Percentiles rank a stretch among this genome's conserved stretches.
phyloP scores from a whole-genome alignment of 1,140 invertebrate genomes.

The Brachionus rotundiformis region DNA sequence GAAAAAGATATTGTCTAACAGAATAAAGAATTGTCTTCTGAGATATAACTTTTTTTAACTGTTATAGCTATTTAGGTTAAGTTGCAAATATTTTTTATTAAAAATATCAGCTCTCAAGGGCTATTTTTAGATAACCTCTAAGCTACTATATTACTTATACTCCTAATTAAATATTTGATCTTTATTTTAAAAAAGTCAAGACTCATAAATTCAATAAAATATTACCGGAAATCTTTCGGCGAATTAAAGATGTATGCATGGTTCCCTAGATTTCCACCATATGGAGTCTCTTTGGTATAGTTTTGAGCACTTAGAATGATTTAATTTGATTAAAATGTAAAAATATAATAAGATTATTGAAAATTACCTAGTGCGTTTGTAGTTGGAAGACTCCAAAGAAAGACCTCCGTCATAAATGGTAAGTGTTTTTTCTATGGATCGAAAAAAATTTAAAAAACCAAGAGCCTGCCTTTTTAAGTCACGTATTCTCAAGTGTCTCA shows the following conservation, averaged over 20 bases:
- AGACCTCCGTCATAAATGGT: slow-evolving; percentile 64
- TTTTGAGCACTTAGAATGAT: slow-evolving; percentile 57
- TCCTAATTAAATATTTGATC: too few species aligned
- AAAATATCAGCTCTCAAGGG: too few species aligned
- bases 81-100: too few species aligned
- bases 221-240: slow-evolving; percentile 57
- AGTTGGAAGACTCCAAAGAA: slow-evolving; percentile 56
- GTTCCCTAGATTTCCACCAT: slow-evolving; percentile 56
- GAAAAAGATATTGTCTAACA: too few species aligned
- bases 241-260: slow-evolving; percentile 63
- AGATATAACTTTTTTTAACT: too few species aligned
- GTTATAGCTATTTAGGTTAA: too few species aligned
- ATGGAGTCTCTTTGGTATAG: slow-evolving; percentile 56
- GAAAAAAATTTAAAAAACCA: slow-evolving; percentile 63
- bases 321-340: not conserved
- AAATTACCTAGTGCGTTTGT: slow-evolving; percentile 51
- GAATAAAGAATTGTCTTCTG: too few species aligned
- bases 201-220: too few species aligned
- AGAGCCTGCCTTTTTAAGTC: slow-evolving; percentile 61
- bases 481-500: slow-evolving; percentile 61
- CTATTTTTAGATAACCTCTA: too few species aligned
- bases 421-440: slow-evolving; percentile 63
- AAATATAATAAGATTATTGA: too few species aligned
- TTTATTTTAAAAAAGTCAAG: too few species aligned
- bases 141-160: too few species aligned